Evolutionary conservation across 1,140 invertebrate species (phyloP), one percentile per base, ranked within the genome.

Genomic region (Neodiprion virginianus): DNA sequence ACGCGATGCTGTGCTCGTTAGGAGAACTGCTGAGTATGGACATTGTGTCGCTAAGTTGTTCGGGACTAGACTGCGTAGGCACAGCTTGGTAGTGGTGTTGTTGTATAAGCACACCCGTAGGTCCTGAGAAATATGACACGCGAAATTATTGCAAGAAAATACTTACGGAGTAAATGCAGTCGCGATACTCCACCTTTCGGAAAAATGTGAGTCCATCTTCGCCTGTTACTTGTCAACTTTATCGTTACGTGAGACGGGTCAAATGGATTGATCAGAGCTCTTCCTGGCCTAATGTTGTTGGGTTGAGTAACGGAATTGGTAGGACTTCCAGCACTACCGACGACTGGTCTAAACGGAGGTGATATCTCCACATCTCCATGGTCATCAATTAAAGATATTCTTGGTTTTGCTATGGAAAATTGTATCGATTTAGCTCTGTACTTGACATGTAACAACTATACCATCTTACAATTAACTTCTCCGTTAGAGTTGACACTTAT

Each of bases 181-280:
- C 70, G 40, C 40, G 68, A 12, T 72, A 71, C 28, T 73, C 83
- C 80, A 94, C 95, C 96, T 92, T 97, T 97, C 5, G 98, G 98
- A 88, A 99, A 99, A 75, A 99, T 98, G 86, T 99, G 98, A 8
- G 97, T 98, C 98, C 98, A 99, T 71, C 98, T 90, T 69, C 98
- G 89, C 69, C 98, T 90, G 88, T 99, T 99, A 69, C 97, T 98
- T 0, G 98, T 99, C 68, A 99, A 89, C 86, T 98, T 98, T 72
- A 99, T 97, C 49, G 96, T 97, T 73, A 99, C 96, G 83, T 98
- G 96, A 0, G 97, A 97, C 0, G 98, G 98, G 86, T 98, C 97
- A 88, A 99, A 99, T 0, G 98, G 98, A 89, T 99, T 99, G 74
- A 99, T 96, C 9, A 96, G 88, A 2, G 95, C 95, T 73, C 94